Evolutionary conservation across 2,797 vertebrate species (phyloP).

Genomic region (Acipenser oxyrinchus): DNA sequence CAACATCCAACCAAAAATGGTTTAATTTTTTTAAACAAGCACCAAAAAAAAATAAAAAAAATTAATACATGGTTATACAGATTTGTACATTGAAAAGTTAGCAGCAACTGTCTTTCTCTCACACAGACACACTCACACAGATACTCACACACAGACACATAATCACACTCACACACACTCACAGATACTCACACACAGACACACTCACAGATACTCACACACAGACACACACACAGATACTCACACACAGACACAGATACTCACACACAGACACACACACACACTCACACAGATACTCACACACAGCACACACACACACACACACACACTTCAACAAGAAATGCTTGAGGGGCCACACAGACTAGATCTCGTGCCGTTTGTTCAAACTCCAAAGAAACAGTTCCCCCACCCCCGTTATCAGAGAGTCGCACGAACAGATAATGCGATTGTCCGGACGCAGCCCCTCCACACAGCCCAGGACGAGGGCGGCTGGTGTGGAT

Average conservation of each 20-base stretch:
- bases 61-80: no score
- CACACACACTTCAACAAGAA: constrained; percentile 56
- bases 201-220: constrained; percentile 56
- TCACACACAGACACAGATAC: no score
- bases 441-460: no score
- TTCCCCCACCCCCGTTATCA: not conserved
- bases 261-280: constrained; percentile 48
- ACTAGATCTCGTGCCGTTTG: constrained; percentile 40
- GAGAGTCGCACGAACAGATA: no score
- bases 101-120: constrained; percentile 16
- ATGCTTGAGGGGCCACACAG: constrained; percentile 36
- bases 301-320: constrained; percentile 48
- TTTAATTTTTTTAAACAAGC: no score
- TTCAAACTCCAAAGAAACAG: constrained; percentile 30
- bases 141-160: no score
- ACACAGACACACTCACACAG: constrained; percentile 50
- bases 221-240: constrained; percentile 54
- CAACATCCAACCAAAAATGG: no score
- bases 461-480: not conserved
- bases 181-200: constrained; percentile 40
- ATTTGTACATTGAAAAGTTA: no score
- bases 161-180: constrained; percentile 58
- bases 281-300: constrained; percentile 53
- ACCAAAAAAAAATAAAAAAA: no score
- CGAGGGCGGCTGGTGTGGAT: not conserved